These are phyloP conservation scores for Stichopus chloronotus DNA, from an alignment of 35 echinoderm and acorn worm genomes.

Conservation along the genomic window DNA sequence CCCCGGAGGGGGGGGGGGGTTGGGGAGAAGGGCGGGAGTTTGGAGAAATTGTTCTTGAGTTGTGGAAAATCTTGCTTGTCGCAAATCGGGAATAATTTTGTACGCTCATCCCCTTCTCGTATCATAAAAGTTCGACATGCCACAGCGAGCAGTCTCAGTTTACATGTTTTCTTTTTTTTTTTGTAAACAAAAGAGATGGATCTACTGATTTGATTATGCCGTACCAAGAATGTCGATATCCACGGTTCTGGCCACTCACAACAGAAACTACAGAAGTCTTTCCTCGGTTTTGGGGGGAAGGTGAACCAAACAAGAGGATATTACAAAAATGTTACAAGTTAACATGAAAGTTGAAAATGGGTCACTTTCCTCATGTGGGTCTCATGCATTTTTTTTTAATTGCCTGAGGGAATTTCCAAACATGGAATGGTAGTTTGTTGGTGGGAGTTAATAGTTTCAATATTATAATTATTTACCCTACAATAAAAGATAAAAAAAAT, in stretches of 20 bases:
- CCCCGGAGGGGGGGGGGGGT: too few species aligned
- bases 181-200: background rate
- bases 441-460: background rate
- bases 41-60: too few species aligned
- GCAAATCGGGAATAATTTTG: too few species aligned
- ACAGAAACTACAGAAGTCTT: background rate
- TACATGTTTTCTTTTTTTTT: background rate
- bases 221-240: background rate
- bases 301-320: background rate
- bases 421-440: background rate
- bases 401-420: too few species aligned
- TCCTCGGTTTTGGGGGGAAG: background rate
- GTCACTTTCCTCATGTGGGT: background rate
- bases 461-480: background rate
- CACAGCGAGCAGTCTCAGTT: too few species aligned
- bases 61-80: too few species aligned
- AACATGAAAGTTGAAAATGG: background rate
- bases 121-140: too few species aligned
- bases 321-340: background rate
- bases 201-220: background rate
- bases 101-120: too few species aligned
- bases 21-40: too few species aligned
- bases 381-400: too few species aligned
- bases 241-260: background rate
- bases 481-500: background rate